Evolutionary conservation across 2,888 invertebrate species (phyloP), one percentile per base, ranked within the genome.

Genomic region (Lithosia quadra): DNA sequence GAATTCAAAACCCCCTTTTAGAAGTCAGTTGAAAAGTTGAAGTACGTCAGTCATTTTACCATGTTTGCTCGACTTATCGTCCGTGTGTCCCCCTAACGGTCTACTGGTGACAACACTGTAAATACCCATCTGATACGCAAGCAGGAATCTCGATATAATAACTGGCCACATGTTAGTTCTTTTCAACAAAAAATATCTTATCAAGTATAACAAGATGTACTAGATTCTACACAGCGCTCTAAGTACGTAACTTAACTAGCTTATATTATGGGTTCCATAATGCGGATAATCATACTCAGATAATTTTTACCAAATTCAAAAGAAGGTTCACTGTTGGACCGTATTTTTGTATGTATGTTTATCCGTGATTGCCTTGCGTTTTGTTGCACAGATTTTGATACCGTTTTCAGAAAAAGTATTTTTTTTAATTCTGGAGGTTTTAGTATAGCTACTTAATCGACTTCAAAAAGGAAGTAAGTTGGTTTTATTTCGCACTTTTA

Each of bases 141-240:
- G 68, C 65, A 65, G 76, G 86, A 86, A 88, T 88, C 86, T 82
- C 74, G 81, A 84, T 84, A 78, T 84, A 85, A 88, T 88, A 85
- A 86, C 84, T 81, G 67, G 69, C 75, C 78, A 77, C 81, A 80
- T 81, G 55, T 9, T 76, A 77, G 70, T 88, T 86, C 88, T 89
- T 81, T 79, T 55, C 53, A 34, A 18, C 22, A 76, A 63, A 63
- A 72, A 62, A 58, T 57, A 65, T 67, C n/a, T 70, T 77, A 76
- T 75, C 72, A 65, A 22, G 3, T 1, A 18, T 55, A 55, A 55
- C 53, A 33, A 63, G 34, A 21, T 33, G 33, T 21, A 18, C 28
- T n/a, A 24, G n/a, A 36, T 49, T 18, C 8, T 55, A 55, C 22
- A 56, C 24, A 24, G 24, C 4, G 11, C 49, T n/a, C n/a, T 8